These are phyloP conservation scores for Trachymyrmex septentrionalis DNA, from an alignment of 1,140 invertebrate genomes.

Conservation along the genomic window DNA sequence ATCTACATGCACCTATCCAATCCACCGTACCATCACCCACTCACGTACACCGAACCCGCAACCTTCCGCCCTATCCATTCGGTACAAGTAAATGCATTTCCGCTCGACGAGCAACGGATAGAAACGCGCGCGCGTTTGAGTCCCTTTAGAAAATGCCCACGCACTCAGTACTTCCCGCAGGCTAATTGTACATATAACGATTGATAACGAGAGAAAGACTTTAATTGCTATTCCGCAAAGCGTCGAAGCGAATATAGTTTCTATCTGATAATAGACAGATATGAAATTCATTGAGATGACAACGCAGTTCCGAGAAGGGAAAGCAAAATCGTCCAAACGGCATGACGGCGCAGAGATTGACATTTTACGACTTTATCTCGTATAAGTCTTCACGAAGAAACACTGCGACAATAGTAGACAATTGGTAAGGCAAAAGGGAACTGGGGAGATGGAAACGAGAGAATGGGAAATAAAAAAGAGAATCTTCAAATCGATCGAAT, in stretches of 20 bases:
- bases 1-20: constrained; percentile 71
- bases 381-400: neutral
- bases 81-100: constrained; percentile 71
- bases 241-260: neutral
- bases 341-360: neutral
- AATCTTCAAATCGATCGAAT: constrained; percentile 9
- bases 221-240: neutral
- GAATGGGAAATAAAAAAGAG: neutral
- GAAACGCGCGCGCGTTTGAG: constrained; percentile 33
- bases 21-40: constrained; percentile 69
- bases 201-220: constrained; percentile 28
- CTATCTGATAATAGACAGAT: neutral
- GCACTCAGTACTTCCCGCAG: neutral
- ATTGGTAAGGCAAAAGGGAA: neutral
- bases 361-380: constrained; percentile 15
- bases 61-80: constrained; percentile 57
- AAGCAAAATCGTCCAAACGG: constrained; percentile 2
- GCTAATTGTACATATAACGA: constrained; percentile 35
- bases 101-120: constrained; percentile 63
- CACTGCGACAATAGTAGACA: neutral
- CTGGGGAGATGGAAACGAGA: neutral
- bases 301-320: neutral
- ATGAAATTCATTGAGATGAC: constrained; percentile 11
- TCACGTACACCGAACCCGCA: constrained; percentile 72
- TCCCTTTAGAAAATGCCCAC: constrained; percentile 44